Evolutionary conservation across 2,888 invertebrate genomes (phyloP).

Genomic region (Thecophora atra): DNA sequence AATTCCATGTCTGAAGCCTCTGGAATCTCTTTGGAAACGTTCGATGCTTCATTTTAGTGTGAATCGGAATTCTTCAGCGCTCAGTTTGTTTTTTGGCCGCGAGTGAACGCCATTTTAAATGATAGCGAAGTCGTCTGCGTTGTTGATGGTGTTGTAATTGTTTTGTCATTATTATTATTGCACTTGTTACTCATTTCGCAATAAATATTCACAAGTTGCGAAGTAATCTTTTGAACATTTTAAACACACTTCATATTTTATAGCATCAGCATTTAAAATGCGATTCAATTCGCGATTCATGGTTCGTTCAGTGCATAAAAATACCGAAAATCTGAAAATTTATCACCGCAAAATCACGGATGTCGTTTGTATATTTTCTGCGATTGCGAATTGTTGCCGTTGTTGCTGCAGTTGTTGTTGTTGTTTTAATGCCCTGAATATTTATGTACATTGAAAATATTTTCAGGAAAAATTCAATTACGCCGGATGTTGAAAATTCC

Average conservation of each 20-base stretch:
- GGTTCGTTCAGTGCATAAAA: constrained; percentile 18
- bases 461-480: constrained; percentile 27
- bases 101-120: too few relatives aligned
- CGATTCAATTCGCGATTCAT: not conserved
- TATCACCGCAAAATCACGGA: constrained; percentile 16
- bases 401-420: constrained; percentile 22
- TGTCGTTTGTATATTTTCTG: not conserved
- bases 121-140: too few relatives aligned
- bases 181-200: constrained; percentile 27
- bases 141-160: too few relatives aligned
- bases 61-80: not conserved
- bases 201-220: constrained; percentile 47
- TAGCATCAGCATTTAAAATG: constrained; percentile 14
- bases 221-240: constrained; percentile 26
- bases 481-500: constrained; percentile 1
- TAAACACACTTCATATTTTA: constrained; percentile 27
- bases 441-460: constrained; percentile 20
- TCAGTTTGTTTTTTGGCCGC: not conserved
- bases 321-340: constrained; percentile 28
- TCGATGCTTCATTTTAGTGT: not conserved
- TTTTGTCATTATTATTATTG: constrained; percentile 29
- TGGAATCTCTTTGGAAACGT: too few relatives aligned
- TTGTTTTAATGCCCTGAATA: constrained; percentile 30
- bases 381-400: constrained; percentile 7
- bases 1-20: too few relatives aligned